These are phyloP conservation scores for Exocentrus adspersus DNA, from an alignment of 2,888 invertebrate genomes.

Conservation along the genomic window DNA sequence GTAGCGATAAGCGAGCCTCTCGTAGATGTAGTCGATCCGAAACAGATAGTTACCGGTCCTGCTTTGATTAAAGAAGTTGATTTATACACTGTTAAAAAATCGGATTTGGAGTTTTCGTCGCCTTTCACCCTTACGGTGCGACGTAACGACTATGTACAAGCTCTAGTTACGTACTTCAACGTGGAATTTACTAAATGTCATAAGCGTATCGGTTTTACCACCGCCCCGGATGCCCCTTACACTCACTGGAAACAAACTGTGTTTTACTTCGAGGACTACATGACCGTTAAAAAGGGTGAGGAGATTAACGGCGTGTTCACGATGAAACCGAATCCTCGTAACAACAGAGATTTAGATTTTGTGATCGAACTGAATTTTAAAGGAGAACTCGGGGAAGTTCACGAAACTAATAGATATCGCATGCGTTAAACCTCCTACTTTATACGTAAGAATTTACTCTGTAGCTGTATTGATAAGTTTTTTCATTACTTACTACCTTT, in stretches of 20 bases:
- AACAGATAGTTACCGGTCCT: slow-evolving; percentile 97
- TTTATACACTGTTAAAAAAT: slow-evolving; percentile 95
- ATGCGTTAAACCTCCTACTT: slow-evolving; percentile 77
- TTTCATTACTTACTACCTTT: slow-evolving; percentile 14
- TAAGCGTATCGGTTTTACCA: slow-evolving; percentile 97
- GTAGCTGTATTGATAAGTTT: slow-evolving; percentile 1
- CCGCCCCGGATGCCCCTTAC: slow-evolving; percentile 96
- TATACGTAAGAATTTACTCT: slow-evolving; percentile 15
- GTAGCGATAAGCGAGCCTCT: slow-evolving; percentile 98
- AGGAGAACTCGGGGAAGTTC: slow-evolving; percentile 85
- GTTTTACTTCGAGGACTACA: slow-evolving; percentile 96
- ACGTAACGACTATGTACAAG: slow-evolving; percentile 96
- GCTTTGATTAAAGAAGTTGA: slow-evolving; percentile 97
- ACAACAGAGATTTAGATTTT: slow-evolving; percentile 97
- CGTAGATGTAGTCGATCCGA: slow-evolving; percentile 98
- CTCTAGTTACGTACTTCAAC: slow-evolving; percentile 98
- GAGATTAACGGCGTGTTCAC: slow-evolving; percentile 91
- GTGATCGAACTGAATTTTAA: slow-evolving; percentile 92
- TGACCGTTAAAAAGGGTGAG: slow-evolving; percentile 96
- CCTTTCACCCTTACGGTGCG: slow-evolving; percentile 83
- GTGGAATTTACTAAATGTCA: slow-evolving; percentile 99
- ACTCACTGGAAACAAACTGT: slow-evolving; percentile 99
- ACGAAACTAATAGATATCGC: slow-evolving; percentile 86
- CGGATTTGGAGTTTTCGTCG: slow-evolving; percentile 91
- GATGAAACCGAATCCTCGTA: slow-evolving; percentile 95